Conservation (phyloP, 2,888 invertebrate genomes). For the Choreutis nemorana region DNA sequence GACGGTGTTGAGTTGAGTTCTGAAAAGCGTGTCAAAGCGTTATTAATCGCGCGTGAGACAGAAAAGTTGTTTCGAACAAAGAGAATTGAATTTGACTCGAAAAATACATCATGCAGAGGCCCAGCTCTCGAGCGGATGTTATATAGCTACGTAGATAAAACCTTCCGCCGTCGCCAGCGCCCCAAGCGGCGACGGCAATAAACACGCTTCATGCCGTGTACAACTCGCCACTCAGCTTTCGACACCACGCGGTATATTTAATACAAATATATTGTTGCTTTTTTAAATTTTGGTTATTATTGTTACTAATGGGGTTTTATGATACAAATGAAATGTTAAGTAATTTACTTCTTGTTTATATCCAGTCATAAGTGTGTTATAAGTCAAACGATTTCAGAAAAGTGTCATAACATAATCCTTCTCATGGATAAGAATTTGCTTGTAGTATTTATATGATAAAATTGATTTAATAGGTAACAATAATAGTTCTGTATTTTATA, state of each 20-base stretch:
- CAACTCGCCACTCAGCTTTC: conserved; percentile 38
- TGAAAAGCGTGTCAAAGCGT: conserved; percentile 39
- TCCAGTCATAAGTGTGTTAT: no score
- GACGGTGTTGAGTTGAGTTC: conserved; percentile 15
- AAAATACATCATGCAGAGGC: conserved; percentile 49
- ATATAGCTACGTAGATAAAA: conserved; percentile 66
- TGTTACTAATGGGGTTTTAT: no score
- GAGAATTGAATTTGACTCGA: conserved; percentile 44
- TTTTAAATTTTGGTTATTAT: conserved; percentile 1
- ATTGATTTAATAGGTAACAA: no score
- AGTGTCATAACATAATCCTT: no score
- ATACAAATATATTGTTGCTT: not conserved
- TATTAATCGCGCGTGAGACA: conserved; percentile 32
- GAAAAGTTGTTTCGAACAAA: conserved; percentile 60
- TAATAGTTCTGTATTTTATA: no score
- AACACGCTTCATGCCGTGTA: conserved; percentile 56
- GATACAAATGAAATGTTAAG: no score
- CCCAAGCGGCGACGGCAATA: conserved; percentile 43
- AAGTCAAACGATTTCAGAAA: no score
- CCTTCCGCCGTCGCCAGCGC: conserved; percentile 62
- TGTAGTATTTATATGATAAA: no score
- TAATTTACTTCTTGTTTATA: no score
- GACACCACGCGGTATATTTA: conserved; percentile 8
- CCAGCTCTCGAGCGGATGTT: conserved; percentile 58
- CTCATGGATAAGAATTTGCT: no score